Evolutionary conservation across 2,797 vertebrate genomes (phyloP).

Genomic region (Decapterus maruadsi): DNA sequence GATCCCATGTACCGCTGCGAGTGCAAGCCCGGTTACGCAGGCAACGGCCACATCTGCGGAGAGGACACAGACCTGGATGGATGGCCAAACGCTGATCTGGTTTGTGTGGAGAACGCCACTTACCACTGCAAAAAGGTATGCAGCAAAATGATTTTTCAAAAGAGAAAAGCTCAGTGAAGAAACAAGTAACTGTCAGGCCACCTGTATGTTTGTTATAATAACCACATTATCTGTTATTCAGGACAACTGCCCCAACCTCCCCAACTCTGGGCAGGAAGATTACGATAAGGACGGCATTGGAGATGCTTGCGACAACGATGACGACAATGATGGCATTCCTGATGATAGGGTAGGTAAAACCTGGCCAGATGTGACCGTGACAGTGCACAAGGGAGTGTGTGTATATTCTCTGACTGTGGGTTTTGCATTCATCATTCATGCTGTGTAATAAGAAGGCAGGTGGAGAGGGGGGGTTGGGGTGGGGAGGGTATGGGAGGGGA

Average conservation of each 20-base stretch:
- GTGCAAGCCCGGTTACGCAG: constrained; percentile 96
- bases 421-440: constrained; percentile 71
- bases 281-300: constrained; percentile 97
- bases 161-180: not conserved
- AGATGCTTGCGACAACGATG: constrained; percentile 95
- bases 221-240: constrained; percentile 63
- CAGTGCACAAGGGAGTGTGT: constrained; percentile 7
- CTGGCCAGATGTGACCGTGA: not conserved
- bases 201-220: not conserved
- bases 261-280: constrained; percentile 98
- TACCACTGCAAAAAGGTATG: constrained; percentile 98
- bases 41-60: constrained; percentile 97
- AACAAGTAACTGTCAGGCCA: not conserved
- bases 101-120: constrained; percentile 96
- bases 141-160: not conserved
- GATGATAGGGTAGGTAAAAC: constrained; percentile 91
- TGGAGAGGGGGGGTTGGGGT: constrained; percentile 11
- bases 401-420: constrained; percentile 18
- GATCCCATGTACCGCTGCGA: constrained; percentile 98
- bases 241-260: constrained; percentile 98
- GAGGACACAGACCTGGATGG: constrained; percentile 98
- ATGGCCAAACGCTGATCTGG: constrained; percentile 95
- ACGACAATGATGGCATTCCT: constrained; percentile 94
- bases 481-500: not conserved
- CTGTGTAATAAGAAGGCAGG: constrained; percentile 56